Evolutionary conservation across 2,113 vertebrate genomes (phyloP), one percentile per base, ranked within the genome.

Genomic region (Amphiprion percula): DNA sequence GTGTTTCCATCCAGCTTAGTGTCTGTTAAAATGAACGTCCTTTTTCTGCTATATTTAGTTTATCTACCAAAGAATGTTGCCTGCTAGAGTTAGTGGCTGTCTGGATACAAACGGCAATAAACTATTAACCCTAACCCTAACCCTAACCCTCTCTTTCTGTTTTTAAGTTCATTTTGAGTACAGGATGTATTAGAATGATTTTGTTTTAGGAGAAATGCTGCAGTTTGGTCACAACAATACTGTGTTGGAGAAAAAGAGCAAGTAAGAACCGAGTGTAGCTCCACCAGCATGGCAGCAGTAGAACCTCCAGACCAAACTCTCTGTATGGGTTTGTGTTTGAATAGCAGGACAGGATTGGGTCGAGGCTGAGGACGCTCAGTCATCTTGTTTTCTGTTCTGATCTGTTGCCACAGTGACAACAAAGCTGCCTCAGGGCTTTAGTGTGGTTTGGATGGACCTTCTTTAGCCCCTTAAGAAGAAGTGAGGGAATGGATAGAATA

Each of bases 401-500:
- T 65, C 52, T 74, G 54, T 33, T 53, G 60, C 49, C 53, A 63
- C 70, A 28, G 41, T 30, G 62, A 74, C 52, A 19, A 54, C 73
- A 52, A 59, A 86, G 79, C 54, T 55, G 52, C 69, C 28, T 39
- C 28, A 1, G 2, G 23, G 59, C 54, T 80, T 30, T 66, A 8
- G 14, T 30, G 53, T 41, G 4, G 44, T 66, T 53, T 39, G 24
- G 10, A 68, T 56, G 5, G 41, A 63, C 41, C 52, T 10, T 21
- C 11, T 69, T 53, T n/a, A 39, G 68, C 60, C 66, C 68, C 53
- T 17, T 44, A 15, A 44, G 41, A 44, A 44, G 47, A 30, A 53
- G 14, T 26, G 30, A 79, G 10, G 23, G 41, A 44, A 44, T 15
- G 33, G 33, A 37, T 9, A 37, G 33, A 37, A 9, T 37, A 37